Evolutionary conservation across 1,140 invertebrate species (phyloP), one percentile per base, ranked within the genome.

Genomic region (Tetranychus cinnabarinus): DNA sequence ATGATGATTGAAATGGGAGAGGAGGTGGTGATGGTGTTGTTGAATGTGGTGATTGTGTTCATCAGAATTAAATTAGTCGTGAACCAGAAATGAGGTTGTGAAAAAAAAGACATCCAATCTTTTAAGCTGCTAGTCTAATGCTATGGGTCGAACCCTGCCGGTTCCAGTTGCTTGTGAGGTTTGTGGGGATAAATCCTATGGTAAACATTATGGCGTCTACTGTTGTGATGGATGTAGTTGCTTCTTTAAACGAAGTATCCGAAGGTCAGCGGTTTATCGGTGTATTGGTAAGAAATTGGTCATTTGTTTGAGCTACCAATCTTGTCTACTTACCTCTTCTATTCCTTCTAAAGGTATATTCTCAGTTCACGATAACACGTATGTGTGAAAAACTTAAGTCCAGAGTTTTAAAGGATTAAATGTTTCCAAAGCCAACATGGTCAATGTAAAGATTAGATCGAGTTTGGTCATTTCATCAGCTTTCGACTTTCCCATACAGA

Each of bases 201-300:
- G 86, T 0, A 86, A 86, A 70, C 86, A 90, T 71, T 89, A 90
- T 67, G 86, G 86, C 0, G 81, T 85, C 8, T 82, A 79, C 69
- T 85, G 85, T 68, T 89, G 86, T 69, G 87, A 90, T 67, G 86
- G 86, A 6, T 89, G 86, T 70, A 85, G 83, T 47, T 89, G 86
- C 67, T 89, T 90, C 70, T 89, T 90, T 71, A 89, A 89, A 71
- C 46, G 83, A 66, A 84, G 82, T 61, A 77, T 88, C 15, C 72
- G 85, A 54, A 78, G 80, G 61, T 78, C 78, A 10, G 79, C 80
- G 7, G 70, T 77, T 3, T 88, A 87, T 67, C 77, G 77, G 50
- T 88, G 86, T 69, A 88, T 84, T 65, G 80, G 83, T 85, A 73
- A 75, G 50, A n/a, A n/a, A 31, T 6, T n/a, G n/a, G 31, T n/a